Evolutionary conservation across 1,140 invertebrate genomes (phyloP).

Genomic region (Amyelois transitella): DNA sequence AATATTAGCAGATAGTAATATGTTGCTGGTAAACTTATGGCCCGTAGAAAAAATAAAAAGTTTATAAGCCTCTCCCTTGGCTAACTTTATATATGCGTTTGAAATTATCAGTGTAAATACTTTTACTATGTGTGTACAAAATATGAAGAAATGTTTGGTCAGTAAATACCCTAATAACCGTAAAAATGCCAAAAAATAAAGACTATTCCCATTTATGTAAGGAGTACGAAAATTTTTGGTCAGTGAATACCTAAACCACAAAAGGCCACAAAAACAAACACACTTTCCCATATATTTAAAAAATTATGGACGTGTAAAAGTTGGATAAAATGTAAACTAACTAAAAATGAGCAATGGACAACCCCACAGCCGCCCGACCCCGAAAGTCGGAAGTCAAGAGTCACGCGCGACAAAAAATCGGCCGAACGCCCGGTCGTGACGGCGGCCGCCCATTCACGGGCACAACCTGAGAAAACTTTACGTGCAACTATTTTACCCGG

Average conservation of each 20-base stretch:
- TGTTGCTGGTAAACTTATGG: too few species aligned
- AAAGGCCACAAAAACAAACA: not conserved
- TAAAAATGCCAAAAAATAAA: too few species aligned
- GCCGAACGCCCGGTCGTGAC: constrained; percentile 45
- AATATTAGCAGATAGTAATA: too few species aligned
- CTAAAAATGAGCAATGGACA: constrained; percentile 19
- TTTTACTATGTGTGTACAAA: too few species aligned
- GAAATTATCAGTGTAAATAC: too few species aligned
- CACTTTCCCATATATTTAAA: not conserved
- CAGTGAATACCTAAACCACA: not conserved
- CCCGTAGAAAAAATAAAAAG: too few species aligned
- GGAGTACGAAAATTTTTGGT: not conserved
- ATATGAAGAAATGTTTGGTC: too few species aligned
- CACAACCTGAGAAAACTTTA: constrained; percentile 43
- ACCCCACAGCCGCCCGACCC: constrained; percentile 46
- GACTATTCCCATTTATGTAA: too few species aligned
- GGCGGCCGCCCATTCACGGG: constrained; percentile 32
- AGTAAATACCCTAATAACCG: too few species aligned
- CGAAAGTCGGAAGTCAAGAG: constrained; percentile 39
- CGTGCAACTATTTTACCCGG: constrained; percentile 42
- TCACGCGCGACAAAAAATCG: constrained; percentile 42
- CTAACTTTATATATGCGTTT: too few species aligned
- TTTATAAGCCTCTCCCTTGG: too few species aligned
- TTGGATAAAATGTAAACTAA: not conserved
- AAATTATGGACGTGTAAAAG: too few species aligned